phyloP scores from a whole-genome alignment of 2,888 invertebrate species.

The Molorchus minor region DNA sequence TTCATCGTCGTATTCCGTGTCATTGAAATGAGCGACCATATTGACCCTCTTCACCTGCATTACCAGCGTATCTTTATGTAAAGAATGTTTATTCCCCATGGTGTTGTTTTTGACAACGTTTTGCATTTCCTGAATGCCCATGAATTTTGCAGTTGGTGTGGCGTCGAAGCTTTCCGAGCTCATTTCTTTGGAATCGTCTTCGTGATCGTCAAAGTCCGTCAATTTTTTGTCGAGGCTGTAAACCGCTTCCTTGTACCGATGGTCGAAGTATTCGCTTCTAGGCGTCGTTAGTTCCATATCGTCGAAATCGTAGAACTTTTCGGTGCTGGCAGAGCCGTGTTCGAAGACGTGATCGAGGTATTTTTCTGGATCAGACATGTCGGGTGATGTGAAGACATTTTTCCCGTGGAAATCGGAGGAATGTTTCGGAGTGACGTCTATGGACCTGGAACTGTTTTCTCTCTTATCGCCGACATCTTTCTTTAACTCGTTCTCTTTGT shows the following conservation, averaged over 20 bases:
- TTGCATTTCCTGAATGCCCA: constrained; percentile 52
- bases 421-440: constrained; percentile 61
- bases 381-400: constrained; percentile 65
- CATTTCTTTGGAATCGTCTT: constrained; percentile 41
- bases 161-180: constrained; percentile 46
- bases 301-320: constrained; percentile 26
- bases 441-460: constrained; percentile 52
- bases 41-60: constrained; percentile 64
- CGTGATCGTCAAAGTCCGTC: constrained; percentile 37
- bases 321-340: constrained; percentile 31
- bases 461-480: constrained; percentile 24
- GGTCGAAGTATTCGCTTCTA: constrained; percentile 66
- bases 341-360: constrained; percentile 47
- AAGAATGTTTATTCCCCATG: constrained; percentile 47
- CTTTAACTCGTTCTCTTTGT: constrained; percentile 31
- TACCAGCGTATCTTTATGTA: constrained; percentile 56
- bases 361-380: constrained; percentile 61
- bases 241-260: constrained; percentile 65
- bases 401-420: constrained; percentile 65
- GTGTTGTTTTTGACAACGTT: constrained; percentile 51
- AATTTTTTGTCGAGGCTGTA: constrained; percentile 67
- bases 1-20: constrained; percentile 61
- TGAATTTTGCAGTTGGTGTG: constrained; percentile 41
- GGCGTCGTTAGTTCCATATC: constrained; percentile 64
- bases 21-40: constrained; percentile 65